Evolutionary conservation across 2,888 invertebrate genomes (phyloP).

Genomic region (Gryllus longicercus): DNA sequence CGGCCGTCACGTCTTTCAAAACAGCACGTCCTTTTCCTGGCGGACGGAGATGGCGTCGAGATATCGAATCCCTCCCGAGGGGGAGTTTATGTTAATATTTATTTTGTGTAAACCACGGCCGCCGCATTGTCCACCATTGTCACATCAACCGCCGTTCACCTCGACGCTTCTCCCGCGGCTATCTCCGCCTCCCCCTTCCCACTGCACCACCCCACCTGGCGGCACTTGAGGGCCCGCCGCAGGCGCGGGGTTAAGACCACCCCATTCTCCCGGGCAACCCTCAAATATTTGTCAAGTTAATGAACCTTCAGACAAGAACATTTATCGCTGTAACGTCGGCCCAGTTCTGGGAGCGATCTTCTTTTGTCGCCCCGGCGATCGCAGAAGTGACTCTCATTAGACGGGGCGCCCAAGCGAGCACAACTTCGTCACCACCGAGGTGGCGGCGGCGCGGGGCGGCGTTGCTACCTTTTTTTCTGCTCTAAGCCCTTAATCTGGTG

Average conservation of each 20-base stretch:
- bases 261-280: slow-evolving; percentile 8
- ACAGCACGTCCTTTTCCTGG: neutral
- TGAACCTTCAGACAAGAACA: slow-evolving; percentile 17
- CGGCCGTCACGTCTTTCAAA: neutral
- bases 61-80: neutral
- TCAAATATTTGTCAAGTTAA: slow-evolving; percentile 17
- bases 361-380: neutral
- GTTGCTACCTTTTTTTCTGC: neutral
- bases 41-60: neutral
- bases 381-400: slow-evolving; percentile 17
- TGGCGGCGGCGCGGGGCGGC: neutral
- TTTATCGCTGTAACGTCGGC: slow-evolving; percentile 5
- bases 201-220: neutral
- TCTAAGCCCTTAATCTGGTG: neutral
- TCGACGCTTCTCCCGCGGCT: neutral
- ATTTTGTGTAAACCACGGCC: slow-evolving; percentile 17
- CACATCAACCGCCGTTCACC: neutral
- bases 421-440: neutral
- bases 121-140: neutral
- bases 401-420: neutral
- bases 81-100: neutral
- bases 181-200: neutral
- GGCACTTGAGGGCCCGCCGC: neutral
- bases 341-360: slow-evolving; percentile 2
- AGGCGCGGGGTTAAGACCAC: neutral